These are phyloP conservation scores for Leuciscus idus DNA, from an alignment of 2,113 vertebrate genomes.

Conservation along the genomic window DNA sequence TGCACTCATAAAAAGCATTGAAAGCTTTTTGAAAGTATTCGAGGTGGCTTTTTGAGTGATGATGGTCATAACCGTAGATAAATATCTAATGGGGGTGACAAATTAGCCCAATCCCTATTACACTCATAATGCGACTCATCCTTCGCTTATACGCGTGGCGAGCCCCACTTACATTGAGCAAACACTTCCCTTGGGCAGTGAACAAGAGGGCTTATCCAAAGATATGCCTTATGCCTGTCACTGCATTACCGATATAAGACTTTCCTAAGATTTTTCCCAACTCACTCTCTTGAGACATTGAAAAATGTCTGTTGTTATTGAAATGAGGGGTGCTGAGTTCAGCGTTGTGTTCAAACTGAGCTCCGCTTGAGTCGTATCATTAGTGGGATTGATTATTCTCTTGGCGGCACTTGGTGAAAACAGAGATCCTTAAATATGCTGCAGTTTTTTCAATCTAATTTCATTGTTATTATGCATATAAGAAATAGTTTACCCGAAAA, in stretches of 20 bases:
- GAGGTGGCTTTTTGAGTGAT: background rate
- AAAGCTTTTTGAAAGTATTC: background rate
- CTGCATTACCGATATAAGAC: slow-evolving; percentile 3
- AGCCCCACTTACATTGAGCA: background rate
- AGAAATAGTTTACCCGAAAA: background rate
- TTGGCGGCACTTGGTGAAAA: background rate
- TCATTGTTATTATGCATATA: background rate
- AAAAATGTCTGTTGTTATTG: slow-evolving; percentile 30
- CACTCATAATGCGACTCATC: background rate
- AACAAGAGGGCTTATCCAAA: slow-evolving; percentile 6
- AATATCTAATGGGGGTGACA: background rate
- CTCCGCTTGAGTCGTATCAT: background rate
- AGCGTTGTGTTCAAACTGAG: background rate
- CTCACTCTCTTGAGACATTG: slow-evolving; percentile 11
- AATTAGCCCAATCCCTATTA: slow-evolving; percentile 18
- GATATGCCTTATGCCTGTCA: background rate
- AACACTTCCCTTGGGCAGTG: background rate
- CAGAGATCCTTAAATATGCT: background rate
- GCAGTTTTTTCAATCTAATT: background rate
- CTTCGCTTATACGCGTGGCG: background rate
- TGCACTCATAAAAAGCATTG: slow-evolving; percentile 15
- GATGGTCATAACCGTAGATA: slow-evolving; percentile 15
- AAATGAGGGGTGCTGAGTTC: slow-evolving; percentile 21
- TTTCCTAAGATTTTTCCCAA: slow-evolving; percentile 2
- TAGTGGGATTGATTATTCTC: slow-evolving; percentile 9